Evolutionary conservation across 1,140 invertebrate genomes (phyloP).

Genomic region (Spodoptera litura): DNA sequence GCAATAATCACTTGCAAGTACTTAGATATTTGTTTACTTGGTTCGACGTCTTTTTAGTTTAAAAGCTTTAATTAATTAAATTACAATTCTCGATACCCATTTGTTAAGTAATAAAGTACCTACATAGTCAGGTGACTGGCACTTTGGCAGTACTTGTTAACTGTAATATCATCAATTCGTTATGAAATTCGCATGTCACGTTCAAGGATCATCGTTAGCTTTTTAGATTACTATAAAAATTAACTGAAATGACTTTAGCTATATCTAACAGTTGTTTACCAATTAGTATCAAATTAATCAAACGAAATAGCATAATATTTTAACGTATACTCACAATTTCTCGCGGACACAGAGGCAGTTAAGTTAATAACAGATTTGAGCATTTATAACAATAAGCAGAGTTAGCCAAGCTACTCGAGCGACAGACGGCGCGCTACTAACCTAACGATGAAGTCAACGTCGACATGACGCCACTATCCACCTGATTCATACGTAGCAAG

Average conservation of each 20-base stretch:
- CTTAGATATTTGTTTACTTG: no score
- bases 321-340: slow-evolving; percentile 58
- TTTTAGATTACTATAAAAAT: not conserved
- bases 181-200: slow-evolving; percentile 29
- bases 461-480: slow-evolving; percentile 10
- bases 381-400: slow-evolving; percentile 53
- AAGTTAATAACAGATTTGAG: slow-evolving; percentile 62
- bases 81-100: no score
- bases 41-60: no score
- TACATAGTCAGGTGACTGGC: no score
- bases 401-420: slow-evolving; percentile 8
- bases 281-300: not conserved
- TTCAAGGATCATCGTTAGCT: slow-evolving; percentile 5
- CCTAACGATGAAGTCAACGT: not conserved
- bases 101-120: no score
- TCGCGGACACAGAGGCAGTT: slow-evolving; percentile 51
- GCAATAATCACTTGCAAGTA: no score
- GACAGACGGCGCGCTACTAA: slow-evolving; percentile 45
- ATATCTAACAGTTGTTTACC: not conserved
- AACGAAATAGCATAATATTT: not conserved
- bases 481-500: slow-evolving; percentile 44
- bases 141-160: not conserved
- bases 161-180: slow-evolving; percentile 20
- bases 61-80: no score
- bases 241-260: not conserved